These are phyloP conservation scores for Karalla daura DNA, from an alignment of 2,797 vertebrate genomes.

Conservation along the genomic window DNA sequence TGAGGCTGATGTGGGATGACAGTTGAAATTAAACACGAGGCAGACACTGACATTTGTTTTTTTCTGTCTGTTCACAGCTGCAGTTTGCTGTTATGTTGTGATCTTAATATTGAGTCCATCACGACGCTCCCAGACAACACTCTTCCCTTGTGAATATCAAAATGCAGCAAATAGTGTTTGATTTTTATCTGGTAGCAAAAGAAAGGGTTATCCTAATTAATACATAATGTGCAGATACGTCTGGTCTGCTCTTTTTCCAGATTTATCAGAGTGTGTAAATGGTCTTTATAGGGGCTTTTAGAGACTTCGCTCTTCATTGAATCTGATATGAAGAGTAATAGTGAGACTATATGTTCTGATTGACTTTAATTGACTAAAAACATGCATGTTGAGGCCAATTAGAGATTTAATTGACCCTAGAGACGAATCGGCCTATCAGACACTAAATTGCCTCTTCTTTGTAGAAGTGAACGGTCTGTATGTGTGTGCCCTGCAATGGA, in stretches of 20 bases:
- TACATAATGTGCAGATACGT: not conserved
- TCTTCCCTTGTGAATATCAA: not conserved
- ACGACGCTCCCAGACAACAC: not conserved
- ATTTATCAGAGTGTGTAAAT: not conserved
- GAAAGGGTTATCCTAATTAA: not conserved
- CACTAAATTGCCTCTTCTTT: too few relatives aligned
- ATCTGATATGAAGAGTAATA: not conserved
- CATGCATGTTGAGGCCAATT: too few relatives aligned
- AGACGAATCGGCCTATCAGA: too few relatives aligned
- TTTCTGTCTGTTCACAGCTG: conserved; percentile 21
- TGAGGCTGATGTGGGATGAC: conserved; percentile 36
- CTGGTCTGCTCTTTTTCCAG: not conserved
- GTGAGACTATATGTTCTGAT: too few relatives aligned
- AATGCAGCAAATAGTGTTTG: not conserved
- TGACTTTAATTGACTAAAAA: too few relatives aligned
- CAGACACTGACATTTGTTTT: conserved; percentile 29
- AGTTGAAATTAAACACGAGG: conserved; percentile 45
- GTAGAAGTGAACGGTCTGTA: too few relatives aligned
- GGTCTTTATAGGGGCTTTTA: not conserved
- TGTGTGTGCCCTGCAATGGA: too few relatives aligned
- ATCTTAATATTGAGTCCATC: conserved; percentile 7
- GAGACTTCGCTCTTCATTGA: not conserved
- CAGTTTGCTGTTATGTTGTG: conserved; percentile 15
- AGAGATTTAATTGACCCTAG: too few relatives aligned
- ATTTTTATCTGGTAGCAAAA: not conserved